These are phyloP conservation scores for Leptogaster cylindrica DNA, from an alignment of 2,888 invertebrate species.

Conservation along the genomic window DNA sequence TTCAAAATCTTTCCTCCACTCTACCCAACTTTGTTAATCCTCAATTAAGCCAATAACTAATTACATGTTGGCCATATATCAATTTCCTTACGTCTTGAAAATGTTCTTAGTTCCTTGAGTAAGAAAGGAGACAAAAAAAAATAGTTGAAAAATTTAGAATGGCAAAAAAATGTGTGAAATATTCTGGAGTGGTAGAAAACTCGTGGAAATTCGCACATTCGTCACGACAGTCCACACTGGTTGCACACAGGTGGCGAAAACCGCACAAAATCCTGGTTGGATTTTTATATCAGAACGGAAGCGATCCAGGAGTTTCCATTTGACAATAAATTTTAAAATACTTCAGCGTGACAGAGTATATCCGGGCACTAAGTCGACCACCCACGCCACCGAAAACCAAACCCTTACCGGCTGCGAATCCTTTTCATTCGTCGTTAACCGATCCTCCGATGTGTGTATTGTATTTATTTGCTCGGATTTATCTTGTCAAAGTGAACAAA, in stretches of 20 bases:
- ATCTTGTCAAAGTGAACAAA: constrained; percentile 21
- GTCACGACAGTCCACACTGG: not conserved
- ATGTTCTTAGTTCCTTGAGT: too few relatives aligned
- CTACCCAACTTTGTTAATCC: too few relatives aligned
- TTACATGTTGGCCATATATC: too few relatives aligned
- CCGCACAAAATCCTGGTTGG: constrained; percentile 3
- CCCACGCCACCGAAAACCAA: not conserved
- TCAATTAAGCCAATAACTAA: too few relatives aligned
- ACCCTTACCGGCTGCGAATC: not conserved
- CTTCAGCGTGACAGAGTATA: constrained; percentile 20
- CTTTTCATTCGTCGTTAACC: too few relatives aligned
- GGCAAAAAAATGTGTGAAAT: too few relatives aligned
- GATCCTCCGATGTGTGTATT: too few relatives aligned
- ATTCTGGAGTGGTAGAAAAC: not conserved
- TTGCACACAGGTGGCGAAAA: constrained; percentile 14
- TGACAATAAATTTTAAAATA: constrained; percentile 27
- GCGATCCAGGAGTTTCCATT: not conserved
- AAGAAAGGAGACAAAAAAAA: too few relatives aligned
- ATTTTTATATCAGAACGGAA: constrained; percentile 11
- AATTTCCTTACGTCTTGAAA: too few relatives aligned
- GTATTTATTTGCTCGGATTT: constrained; percentile 23
- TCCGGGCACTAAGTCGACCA: constrained; percentile 19
- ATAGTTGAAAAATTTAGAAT: too few relatives aligned
- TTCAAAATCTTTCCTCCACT: too few relatives aligned
- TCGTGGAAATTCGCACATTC: not conserved